Conservation (phyloP, 2,888 invertebrate species). For the Callinectes sapidus region DNA sequence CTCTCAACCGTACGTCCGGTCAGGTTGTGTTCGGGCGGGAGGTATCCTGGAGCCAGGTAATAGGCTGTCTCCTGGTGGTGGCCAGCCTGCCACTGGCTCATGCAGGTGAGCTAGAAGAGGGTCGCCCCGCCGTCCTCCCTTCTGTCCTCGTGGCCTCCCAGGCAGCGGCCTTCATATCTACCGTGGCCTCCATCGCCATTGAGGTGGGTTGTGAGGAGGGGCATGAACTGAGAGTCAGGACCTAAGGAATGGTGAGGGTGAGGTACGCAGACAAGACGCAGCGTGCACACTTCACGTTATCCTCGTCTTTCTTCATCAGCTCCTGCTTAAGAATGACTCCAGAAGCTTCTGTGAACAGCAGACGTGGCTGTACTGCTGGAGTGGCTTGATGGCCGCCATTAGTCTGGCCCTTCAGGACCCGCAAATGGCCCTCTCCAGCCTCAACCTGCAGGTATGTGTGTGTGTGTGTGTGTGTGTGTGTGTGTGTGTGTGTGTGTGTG, state of each 20-base stretch:
- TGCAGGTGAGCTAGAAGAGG: slow-evolving; percentile 32
- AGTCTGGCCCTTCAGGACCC: slow-evolving; percentile 30
- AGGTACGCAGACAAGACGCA: neutral
- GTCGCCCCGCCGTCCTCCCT: slow-evolving; percentile 35
- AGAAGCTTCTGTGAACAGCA: slow-evolving; percentile 69
- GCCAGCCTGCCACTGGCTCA: slow-evolving; percentile 53
- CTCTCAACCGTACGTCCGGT: neutral
- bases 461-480: slow-evolving; percentile 32
- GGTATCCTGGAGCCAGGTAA: slow-evolving; percentile 46
- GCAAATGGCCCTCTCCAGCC: neutral
- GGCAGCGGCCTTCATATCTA: slow-evolving; percentile 52
- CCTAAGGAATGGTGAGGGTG: neutral
- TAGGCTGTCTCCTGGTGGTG: slow-evolving; percentile 63
- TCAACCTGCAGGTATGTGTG: slow-evolving; percentile 36
- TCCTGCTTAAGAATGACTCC: slow-evolving; percentile 65
- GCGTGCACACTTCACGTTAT: neutral
- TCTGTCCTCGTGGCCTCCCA: slow-evolving; percentile 52
- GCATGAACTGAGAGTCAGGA: neutral
- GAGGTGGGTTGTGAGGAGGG: slow-evolving; percentile 50
- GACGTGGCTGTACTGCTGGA: slow-evolving; percentile 65
- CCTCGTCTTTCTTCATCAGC: slow-evolving; percentile 29
- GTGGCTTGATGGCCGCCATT: slow-evolving; percentile 33
- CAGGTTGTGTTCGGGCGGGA: slow-evolving; percentile 60
- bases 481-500: neutral
- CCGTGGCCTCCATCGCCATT: slow-evolving; percentile 57